These are phyloP conservation scores for Drosophila lacicola DNA, from an alignment of 2,888 invertebrate species.

Conservation along the genomic window DNA sequence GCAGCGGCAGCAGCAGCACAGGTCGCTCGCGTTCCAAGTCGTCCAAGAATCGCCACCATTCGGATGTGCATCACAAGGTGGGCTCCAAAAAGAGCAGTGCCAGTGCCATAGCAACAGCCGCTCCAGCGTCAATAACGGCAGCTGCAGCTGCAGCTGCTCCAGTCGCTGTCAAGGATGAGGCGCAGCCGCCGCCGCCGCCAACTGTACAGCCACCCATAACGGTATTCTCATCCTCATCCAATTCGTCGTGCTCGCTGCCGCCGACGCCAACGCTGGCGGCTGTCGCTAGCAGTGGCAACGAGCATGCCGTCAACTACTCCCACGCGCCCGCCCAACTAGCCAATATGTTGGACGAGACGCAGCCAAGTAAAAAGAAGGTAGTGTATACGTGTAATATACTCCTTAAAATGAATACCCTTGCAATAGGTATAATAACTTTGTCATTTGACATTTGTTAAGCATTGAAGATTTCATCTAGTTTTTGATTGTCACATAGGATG, in stretches of 20 bases:
- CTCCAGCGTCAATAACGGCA: conserved; percentile 20
- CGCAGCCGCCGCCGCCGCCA: conserved; percentile 2
- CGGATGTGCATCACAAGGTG: conserved; percentile 62
- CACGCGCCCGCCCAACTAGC: conserved; percentile 50
- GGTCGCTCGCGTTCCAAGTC: conserved; percentile 80
- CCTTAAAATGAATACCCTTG: too few species aligned
- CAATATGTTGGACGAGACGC: conserved; percentile 45
- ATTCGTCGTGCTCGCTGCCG: conserved; percentile 82
- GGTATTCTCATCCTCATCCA: conserved; percentile 81
- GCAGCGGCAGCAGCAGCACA: conserved; percentile 64
- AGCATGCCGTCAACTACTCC: conserved; percentile 47
- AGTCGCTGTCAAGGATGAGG: conserved; percentile 42
- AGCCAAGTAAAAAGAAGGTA: conserved; percentile 72
- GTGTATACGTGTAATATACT: neutral
- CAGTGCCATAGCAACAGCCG: conserved; percentile 27
- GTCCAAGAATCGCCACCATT: conserved; percentile 71
- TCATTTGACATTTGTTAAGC: neutral
- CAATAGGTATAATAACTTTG: too few species aligned
- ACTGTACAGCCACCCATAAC: conserved; percentile 40
- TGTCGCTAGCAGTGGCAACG: conserved; percentile 27
- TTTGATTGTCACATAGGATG: too few species aligned
- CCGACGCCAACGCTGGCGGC: conserved; percentile 71
- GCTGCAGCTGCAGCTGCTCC: conserved; percentile 6
- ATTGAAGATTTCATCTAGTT: too few species aligned
- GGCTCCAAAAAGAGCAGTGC: conserved; percentile 61